Evolutionary conservation across 1,140 invertebrate species (phyloP), one percentile per base, ranked within the genome.

Genomic region (Bradynema listronoti): DNA sequence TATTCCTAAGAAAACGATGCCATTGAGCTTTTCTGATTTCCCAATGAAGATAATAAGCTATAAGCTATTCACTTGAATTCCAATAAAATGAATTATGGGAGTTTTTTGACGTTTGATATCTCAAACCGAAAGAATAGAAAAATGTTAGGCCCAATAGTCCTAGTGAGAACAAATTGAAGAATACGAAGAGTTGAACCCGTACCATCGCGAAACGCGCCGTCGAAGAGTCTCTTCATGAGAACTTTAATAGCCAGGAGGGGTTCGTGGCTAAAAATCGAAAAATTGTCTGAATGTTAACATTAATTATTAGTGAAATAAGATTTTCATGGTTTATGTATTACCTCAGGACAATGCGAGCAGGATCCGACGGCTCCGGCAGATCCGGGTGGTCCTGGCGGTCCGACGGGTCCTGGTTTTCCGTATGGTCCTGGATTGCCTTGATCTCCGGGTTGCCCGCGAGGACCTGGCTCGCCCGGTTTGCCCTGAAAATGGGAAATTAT

Each of bases 371-470:
- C 61, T 16, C 78, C 77, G 59, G 69, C 62, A 2, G 65, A 57
- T 30, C 79, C 79, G 27, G 73, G 65, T 14, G 85, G 79, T 33
- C 89, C 89, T 55, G 80, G 70, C 71, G 89, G 87, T 52, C 88
- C 80, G 45, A 68, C 41, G 9, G 58, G 80, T 39, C 82, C 80
- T 29, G 84, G 78, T 0, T 82, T 79, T 24, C 84, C 82, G 24
- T 70, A 70, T 14, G 70, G 66, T 50, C 70, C 70, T 29, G 50
- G 33, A 34, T 50, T 46, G 19, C 65, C 69, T 24, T 75, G 61
- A 64, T 83, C 84, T 71, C 88, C 88, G 63, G 74, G 71, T 11
- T 87, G 86, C 54, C 87, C 87, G 78, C 88, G 88, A 0, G 83
- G 69, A 34, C 87, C 87, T 1, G 84, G 82, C 64, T 83, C 79